Base-by-base conservation (phyloP, 1,140 invertebrate species). In the Zaprionus lachaisei region DNA sequence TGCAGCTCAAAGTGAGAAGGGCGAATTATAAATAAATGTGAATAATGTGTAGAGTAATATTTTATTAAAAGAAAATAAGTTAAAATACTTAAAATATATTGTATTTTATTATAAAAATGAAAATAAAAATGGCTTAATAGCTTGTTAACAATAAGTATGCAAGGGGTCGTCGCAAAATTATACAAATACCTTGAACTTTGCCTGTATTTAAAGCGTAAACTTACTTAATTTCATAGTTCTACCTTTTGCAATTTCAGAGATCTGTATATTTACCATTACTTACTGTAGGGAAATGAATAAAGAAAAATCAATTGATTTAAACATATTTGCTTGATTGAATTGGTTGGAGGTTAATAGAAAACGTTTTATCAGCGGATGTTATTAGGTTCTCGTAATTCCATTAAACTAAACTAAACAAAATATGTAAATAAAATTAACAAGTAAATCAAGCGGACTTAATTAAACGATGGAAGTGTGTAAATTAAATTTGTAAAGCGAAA, bases 401-500 rank as follows among this genome's bases (percentile, higher is more conserved):
- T 51, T 51, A 51, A 51, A 51, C 15, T 22, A 22, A 22, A 11
- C n/a, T 4, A 49, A 49, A 51, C 20, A 51, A 51, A 51, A 22
- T 22, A n/a, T 17, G 41, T 47, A 47, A 47, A 47, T 51, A 51
- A 4, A 24, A 17, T 24, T 24, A 51, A 14, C n/a, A 20, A 51
- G 17, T 24, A 24, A 51, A 51, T 51, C 47, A 24, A 51, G 47
- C 47, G 47, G 6, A 47, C 41, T 47, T 47, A 47, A 47, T 47
- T 47, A 47, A 47, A 17, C n/a, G 41, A 12, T 1, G 44, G 44
- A 20, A 20, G 17, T 20, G 44, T 49, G 47, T 24, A 22, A 51
- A 24, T 51, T 20, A 51, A 51, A 47, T 47, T 51, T 51, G 20
- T 24, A 51, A 24, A 51, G 47, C 47, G 47, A 51, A 51, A 24